Evolutionary conservation across 2,888 invertebrate species (phyloP).

Genomic region (Diachrysia chrysitis): DNA sequence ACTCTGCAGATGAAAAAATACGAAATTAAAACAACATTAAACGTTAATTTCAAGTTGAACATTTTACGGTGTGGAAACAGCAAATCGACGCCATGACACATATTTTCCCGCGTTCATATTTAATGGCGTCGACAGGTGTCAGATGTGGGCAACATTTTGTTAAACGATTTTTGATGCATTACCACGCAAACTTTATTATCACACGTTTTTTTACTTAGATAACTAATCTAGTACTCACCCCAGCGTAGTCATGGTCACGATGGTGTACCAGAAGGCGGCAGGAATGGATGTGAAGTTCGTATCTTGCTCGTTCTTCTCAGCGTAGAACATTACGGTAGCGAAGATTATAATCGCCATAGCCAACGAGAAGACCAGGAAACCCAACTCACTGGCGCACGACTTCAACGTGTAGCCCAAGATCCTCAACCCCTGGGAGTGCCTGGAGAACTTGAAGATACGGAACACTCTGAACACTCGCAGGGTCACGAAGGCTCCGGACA

Average conservation of each 20-base stretch:
- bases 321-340: constrained; percentile 99
- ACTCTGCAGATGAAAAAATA: constrained; percentile 35
- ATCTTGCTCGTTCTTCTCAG: constrained; percentile 99
- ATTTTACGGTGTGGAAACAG: constrained; percentile 62
- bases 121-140: constrained; percentile 85
- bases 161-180: constrained; percentile 47
- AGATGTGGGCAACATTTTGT: constrained; percentile 61
- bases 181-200: constrained; percentile 33
- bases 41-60: constrained; percentile 58
- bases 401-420: constrained; percentile 99
- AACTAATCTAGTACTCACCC: constrained; percentile 93
- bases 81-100: constrained; percentile 80
- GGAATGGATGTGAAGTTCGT: constrained; percentile 99
- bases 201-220: constrained; percentile 29
- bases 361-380: constrained; percentile 99
- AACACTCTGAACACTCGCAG: constrained; percentile 99
- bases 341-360: constrained; percentile 99
- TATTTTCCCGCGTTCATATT: constrained; percentile 81
- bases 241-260: constrained; percentile 99
- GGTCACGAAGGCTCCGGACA: constrained; percentile 99
- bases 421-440: constrained; percentile 99
- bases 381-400: constrained; percentile 99
- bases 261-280: constrained; percentile 99
- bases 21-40: constrained; percentile 51
- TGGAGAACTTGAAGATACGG: constrained; percentile 99